A percentile compares a stretch with the other conserved stretches of the same genome.
phyloP scores from a whole-genome alignment of 2,888 invertebrate species.

The Therioaphis trifolii region DNA sequence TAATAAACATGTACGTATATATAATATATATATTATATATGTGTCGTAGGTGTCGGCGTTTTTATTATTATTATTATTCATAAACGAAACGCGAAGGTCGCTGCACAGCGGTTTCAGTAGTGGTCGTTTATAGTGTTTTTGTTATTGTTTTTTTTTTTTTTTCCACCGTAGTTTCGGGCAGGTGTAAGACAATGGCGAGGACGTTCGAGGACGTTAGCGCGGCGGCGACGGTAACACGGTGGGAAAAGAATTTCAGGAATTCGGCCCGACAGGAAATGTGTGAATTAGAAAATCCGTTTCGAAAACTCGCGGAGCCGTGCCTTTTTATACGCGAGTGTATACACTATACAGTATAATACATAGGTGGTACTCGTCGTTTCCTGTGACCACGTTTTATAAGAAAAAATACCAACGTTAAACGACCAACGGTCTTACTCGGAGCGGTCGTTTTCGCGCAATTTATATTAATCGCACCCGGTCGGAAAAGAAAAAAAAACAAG shows the following conservation, averaged over 20 bases:
- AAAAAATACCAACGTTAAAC: not conserved
- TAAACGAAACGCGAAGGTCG: conserved; percentile 43
- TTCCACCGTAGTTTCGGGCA: conserved; percentile 20
- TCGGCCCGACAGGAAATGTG: conserved; percentile 58
- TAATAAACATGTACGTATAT: not conserved
- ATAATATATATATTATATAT: too few species aligned
- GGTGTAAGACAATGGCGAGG: conserved; percentile 60
- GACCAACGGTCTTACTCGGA: not conserved
- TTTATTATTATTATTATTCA: conserved; percentile 18
- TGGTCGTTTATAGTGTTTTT: conserved; percentile 26
- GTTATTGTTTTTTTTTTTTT: conserved; percentile 33
- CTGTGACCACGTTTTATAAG: conserved; percentile 17
- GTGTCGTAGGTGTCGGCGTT: not conserved
- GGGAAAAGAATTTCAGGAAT: conserved; percentile 61
- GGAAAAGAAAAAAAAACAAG: too few species aligned
- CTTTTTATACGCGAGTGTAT: too few species aligned
- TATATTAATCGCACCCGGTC: not conserved
- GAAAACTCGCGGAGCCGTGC: conserved; percentile 10
- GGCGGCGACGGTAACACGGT: conserved; percentile 13
- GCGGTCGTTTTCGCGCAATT: conserved; percentile 11
- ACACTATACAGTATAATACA: too few species aligned
- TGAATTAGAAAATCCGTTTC: conserved; percentile 62
- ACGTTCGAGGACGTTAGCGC: conserved; percentile 46
- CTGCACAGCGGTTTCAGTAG: conserved; percentile 46
- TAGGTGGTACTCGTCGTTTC: conserved; percentile 23